phyloP scores from a whole-genome alignment of 1,140 invertebrate genomes.

The Scaptomyza graminum region DNA sequence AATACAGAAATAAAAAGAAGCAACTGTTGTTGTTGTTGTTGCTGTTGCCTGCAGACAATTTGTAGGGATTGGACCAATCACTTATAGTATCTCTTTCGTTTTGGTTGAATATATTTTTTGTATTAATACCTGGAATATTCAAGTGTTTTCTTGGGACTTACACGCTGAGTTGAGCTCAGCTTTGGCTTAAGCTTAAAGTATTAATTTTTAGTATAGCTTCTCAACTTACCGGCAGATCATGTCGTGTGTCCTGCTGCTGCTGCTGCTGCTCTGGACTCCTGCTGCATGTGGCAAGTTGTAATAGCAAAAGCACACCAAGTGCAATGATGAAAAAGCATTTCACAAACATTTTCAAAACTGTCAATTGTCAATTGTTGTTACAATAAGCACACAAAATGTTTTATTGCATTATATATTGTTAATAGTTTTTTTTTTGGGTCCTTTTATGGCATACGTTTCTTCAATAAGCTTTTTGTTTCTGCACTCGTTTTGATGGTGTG shows the following conservation, averaged over 20 bases:
- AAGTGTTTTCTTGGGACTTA: slow-evolving; percentile 82
- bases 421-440: slow-evolving; percentile 2
- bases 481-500: slow-evolving; percentile 39
- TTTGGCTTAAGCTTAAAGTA: background rate
- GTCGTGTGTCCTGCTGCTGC: background rate
- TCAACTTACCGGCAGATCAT: slow-evolving; percentile 34
- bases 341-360: slow-evolving; percentile 49
- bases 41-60: slow-evolving; percentile 47
- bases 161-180: slow-evolving; percentile 13
- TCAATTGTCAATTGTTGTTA: slow-evolving; percentile 9
- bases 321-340: slow-evolving; percentile 4
- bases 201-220: background rate
- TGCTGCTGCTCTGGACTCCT: slow-evolving; percentile 7
- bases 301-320: slow-evolving; percentile 27
- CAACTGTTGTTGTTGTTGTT: slow-evolving; percentile 5
- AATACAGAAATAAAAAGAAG: background rate
- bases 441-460: background rate
- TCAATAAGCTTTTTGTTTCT: slow-evolving; percentile 23
- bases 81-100: slow-evolving; percentile 12
- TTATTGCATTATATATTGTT: slow-evolving; percentile 18
- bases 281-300: slow-evolving; percentile 34
- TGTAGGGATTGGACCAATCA: slow-evolving; percentile 38
- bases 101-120: slow-evolving; percentile 16
- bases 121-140: slow-evolving; percentile 81
- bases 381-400: slow-evolving; percentile 1